Percentiles rank a stretch among this genome's conserved stretches.
Conservation (phyloP, 1,140 invertebrate species). For the Cherax quadricarinatus region DNA sequence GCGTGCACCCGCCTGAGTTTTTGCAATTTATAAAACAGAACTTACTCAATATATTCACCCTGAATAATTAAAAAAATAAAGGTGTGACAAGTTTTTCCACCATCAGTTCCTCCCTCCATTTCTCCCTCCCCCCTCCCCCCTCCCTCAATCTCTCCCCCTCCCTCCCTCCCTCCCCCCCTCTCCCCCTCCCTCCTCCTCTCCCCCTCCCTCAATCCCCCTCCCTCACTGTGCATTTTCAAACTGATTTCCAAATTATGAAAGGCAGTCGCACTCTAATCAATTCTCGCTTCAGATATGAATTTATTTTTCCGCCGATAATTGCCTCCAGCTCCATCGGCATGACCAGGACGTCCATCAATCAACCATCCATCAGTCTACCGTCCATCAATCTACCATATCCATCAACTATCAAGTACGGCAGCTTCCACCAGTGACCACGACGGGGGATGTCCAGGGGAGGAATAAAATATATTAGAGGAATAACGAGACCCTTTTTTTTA, state of each 20-base stretch:
- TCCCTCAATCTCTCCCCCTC: not conserved
- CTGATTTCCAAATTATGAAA: slow-evolving; percentile 5
- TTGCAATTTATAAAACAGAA: too few relatives aligned
- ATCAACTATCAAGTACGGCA: not conserved
- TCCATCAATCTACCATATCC: slow-evolving; percentile 28
- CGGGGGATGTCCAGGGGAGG: too few relatives aligned
- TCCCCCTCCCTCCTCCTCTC: not conserved
- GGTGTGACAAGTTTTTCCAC: not conserved
- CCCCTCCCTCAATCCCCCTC: not conserved
- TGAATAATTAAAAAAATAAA: too few relatives aligned
- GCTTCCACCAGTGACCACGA: not conserved
- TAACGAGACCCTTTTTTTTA: not conserved
- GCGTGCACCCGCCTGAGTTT: not conserved
- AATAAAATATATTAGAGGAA: not conserved
- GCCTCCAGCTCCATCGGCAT: not conserved
- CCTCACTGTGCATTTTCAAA: not conserved
- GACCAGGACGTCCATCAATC: slow-evolving; percentile 4
- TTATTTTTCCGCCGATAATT: slow-evolving; percentile 34
- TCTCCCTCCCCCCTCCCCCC: not conserved
- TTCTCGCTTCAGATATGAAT: slow-evolving; percentile 44
- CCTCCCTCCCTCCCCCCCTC: not conserved
- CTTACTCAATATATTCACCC: too few relatives aligned
- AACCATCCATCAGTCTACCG: not conserved
- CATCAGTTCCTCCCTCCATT: not conserved
- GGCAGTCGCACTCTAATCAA: slow-evolving; percentile 18